Conservation (phyloP, 2,888 invertebrate genomes). For the Crocallis elinguaria region DNA sequence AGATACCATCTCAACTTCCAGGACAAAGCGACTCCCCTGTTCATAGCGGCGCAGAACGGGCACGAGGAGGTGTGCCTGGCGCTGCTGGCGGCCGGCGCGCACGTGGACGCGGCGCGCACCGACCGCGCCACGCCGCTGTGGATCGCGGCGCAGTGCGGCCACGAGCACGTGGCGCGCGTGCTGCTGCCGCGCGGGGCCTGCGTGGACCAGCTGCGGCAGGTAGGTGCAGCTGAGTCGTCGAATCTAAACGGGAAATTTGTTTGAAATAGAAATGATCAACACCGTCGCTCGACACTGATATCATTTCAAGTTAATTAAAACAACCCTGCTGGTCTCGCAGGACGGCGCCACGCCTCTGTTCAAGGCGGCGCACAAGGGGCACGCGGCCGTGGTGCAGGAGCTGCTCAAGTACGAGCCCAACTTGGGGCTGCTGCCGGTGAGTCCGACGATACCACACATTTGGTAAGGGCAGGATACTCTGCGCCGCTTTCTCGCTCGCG, state of each 20-base stretch:
- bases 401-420: conserved; percentile 93
- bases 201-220: conserved; percentile 92
- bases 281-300: too few relatives aligned
- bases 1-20: conserved; percentile 57
- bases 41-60: conserved; percentile 97
- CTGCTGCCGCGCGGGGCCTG: conserved; percentile 91
- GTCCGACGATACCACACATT: conserved; percentile 40
- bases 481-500: too few relatives aligned
- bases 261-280: too few relatives aligned
- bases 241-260: too few relatives aligned
- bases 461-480: too few relatives aligned
- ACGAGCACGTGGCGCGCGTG: conserved; percentile 91
- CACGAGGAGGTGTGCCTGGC: conserved; percentile 91
- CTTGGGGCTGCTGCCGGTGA: conserved; percentile 92
- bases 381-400: conserved; percentile 93
- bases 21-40: conserved; percentile 96
- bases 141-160: conserved; percentile 98
- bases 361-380: conserved; percentile 98
- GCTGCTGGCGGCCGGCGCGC: conserved; percentile 90
- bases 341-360: conserved; percentile 97
- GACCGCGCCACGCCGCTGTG: conserved; percentile 96
- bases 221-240: too few relatives aligned
- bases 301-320: too few relatives aligned
- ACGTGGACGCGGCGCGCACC: conserved; percentile 89
- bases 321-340: conserved; percentile 81